Base-by-base conservation (phyloP, 2,113 vertebrate genomes). In the Pungitius pungitius region DNA sequence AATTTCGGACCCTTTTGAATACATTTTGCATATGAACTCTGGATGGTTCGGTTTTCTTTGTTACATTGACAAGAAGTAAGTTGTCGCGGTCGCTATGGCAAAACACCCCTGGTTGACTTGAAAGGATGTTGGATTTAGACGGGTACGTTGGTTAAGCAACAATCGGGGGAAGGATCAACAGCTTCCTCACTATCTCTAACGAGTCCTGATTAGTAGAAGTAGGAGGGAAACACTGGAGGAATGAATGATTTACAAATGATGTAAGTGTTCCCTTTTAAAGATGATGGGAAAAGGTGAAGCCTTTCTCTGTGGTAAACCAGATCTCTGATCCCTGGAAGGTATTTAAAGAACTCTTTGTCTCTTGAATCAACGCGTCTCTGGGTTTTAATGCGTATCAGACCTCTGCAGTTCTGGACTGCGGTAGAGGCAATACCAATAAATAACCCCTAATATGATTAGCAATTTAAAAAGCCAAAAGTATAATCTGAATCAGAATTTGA, bases 321-420 rank as follows among this genome's bases (percentile, higher is more conserved):
- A 74, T n/a, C n/a, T 63, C 26, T 27, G 20, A 74, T 49, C 22
- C 15, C 12, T 35, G 12, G 35, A 57, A 59, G 49, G 45, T 69
- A 24, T 68, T 58, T n/a, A 47, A 22, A 62, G 13, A 63, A 59
- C 15, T 27, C 60, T 64, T 15, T 72, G 27, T 43, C 69, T 64
- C 22, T 66, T 40, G 65, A 66, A 69, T 80, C 45, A 66, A 14
- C 6, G 8, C 14, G 35, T 74, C 18, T 59, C 30, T 37, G 1
- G 61, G 71, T 14, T 67, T 54, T 73, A 69, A 76, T 77, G 4
- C 56, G 35, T 56, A 59, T 84, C 69, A 82, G 78, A 65, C 43
- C 18, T 69, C 47, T 22, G 18, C n/a, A 68, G 33, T 68, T 72
- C 60, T 65, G 56, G 78, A 73, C 40, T 65, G 18, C 30, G 63